phyloP scores from a whole-genome alignment of 2,113 vertebrate genomes.

The Zingel zingel region DNA sequence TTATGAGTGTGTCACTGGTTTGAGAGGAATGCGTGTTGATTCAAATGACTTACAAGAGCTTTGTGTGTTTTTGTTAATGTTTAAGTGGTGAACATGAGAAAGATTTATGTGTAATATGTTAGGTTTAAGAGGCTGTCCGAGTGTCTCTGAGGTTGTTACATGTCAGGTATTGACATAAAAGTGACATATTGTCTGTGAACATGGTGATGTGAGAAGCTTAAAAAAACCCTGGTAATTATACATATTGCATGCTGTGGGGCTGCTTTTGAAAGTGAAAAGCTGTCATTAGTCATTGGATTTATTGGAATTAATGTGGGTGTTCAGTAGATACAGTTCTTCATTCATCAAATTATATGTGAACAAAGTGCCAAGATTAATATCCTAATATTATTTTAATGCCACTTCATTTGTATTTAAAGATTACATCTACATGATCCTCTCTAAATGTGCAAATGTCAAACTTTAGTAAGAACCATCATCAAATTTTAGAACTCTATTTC shows the following conservation, averaged over 20 bases:
- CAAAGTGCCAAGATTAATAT: conserved; percentile 36
- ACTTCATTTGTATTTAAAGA: conserved; percentile 18
- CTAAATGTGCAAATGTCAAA: not conserved
- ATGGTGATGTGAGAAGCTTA: not conserved
- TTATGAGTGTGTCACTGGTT: not conserved
- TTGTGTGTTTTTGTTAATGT: not conserved
- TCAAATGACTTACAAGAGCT: not conserved
- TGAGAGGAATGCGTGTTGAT: not conserved
- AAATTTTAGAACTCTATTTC: not conserved
- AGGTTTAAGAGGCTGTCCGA: not conserved
- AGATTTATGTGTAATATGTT: not conserved
- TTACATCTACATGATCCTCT: not conserved
- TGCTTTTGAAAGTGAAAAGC: not conserved
- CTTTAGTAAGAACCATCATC: not conserved
- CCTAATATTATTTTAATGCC: conserved; percentile 28
- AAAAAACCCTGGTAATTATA: conserved; percentile 17
- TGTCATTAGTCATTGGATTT: not conserved
- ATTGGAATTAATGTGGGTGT: not conserved
- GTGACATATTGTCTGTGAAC: conserved; percentile 12
- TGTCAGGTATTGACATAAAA: conserved; percentile 7
- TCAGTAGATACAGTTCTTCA: conserved; percentile 2
- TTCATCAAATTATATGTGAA: conserved; percentile 1
- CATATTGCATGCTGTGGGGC: not conserved
- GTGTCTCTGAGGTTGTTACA: not conserved
- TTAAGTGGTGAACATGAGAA: not conserved